Evolutionary conservation across 2,888 invertebrate genomes (phyloP).

Genomic region (Ectemnius continuus): DNA sequence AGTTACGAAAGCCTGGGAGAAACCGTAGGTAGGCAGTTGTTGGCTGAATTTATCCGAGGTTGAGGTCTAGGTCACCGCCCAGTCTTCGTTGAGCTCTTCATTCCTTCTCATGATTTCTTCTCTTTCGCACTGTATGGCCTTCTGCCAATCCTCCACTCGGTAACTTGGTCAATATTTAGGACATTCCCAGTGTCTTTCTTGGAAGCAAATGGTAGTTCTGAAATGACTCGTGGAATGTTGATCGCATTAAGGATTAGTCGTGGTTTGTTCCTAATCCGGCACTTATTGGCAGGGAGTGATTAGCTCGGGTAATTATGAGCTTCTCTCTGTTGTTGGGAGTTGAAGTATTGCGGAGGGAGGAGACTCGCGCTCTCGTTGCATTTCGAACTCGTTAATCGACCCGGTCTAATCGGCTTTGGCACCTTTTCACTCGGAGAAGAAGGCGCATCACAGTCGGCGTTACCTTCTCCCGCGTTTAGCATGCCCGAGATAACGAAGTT

Average conservation of each 20-base stretch:
- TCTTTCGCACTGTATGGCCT: neutral
- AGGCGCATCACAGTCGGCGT: neutral
- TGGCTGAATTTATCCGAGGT: neutral
- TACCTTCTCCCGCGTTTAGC: slow-evolving; percentile 2
- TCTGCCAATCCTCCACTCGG: neutral
- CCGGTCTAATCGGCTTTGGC: neutral
- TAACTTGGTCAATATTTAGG: neutral
- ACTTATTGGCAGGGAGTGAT: no score
- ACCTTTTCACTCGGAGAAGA: neutral
- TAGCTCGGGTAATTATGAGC: no score
- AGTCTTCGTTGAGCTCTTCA: neutral
- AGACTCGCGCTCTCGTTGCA: neutral
- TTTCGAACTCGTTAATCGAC: neutral
- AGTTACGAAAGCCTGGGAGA: neutral
- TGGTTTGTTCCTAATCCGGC: no score
- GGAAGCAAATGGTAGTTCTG: no score
- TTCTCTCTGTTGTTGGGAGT: no score
- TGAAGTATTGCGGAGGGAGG: neutral
- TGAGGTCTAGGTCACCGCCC: slow-evolving; percentile 7
- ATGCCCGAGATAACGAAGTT: slow-evolving; percentile 27
- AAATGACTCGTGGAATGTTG: no score
- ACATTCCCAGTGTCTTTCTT: neutral
- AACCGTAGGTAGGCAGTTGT: slow-evolving; percentile 5
- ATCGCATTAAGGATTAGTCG: no score
- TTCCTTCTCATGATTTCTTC: neutral